Base-by-base conservation (phyloP, 2,888 invertebrate genomes). In the Acanthacorydalis orientalis region DNA sequence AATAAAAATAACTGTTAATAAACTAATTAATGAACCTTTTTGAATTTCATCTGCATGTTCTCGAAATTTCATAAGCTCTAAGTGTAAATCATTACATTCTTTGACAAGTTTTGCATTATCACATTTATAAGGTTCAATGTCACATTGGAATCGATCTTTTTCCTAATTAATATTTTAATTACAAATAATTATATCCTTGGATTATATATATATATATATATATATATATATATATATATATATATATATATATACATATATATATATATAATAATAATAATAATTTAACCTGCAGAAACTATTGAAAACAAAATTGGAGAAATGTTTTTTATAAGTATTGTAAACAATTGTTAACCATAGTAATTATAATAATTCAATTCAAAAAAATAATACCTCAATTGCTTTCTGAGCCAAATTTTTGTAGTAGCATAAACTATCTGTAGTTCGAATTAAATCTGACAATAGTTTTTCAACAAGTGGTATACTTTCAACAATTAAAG, bases 391-490 rank as follows among this genome's bases (percentile, higher is more conserved):
- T 61, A 80, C 80, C 69, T 79, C 74, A 33, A 76, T 63, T 46
- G 81, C 75, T 56, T 79, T 75, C 60, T 80, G 75, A 7, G 84
- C 78, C 55, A 84, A 67, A 51, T 78, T 73, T 72, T 90, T 90
- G 52, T 86, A 82, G 66, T 88, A 83, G 59, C 86, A 81, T 47
- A 91, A 69, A 59, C 83, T 88, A 54, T 84, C 81, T n/a, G 89
- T 91, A 8, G 90, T 90, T 61, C 85, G 83, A 51, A 90, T 71
- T 49, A 92, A 72, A 67, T 93, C 92, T 41, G 80, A 78, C 47
- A 91, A 68, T 49, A 93, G 64, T 59, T 77, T 78, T 65, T 86
- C 83, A 53, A 90, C 85, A 52, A 93, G 67, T 35, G 86, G 81
- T 38, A 90, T 71, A 41, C 83, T 80, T 52, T 90, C 86, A 11